Conservation (phyloP, 2,888 invertebrate species). For the Chrysolina americana region DNA sequence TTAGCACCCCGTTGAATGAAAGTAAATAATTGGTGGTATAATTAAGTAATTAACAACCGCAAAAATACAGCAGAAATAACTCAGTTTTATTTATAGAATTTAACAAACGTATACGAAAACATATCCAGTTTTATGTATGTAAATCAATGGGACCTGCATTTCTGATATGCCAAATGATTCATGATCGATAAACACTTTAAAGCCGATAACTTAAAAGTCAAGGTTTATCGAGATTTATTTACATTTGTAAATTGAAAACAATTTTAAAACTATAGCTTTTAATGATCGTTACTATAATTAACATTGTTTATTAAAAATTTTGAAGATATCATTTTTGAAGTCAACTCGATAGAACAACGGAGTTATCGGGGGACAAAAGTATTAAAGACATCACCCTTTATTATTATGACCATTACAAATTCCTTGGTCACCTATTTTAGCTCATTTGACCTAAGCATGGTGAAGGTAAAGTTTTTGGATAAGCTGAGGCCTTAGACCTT, state of each 20-base stretch:
- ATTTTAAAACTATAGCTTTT: background rate
- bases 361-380: too few relatives aligned
- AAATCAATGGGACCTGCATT: background rate
- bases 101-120: conserved; percentile 1
- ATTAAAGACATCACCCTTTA: too few relatives aligned
- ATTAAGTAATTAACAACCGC: background rate
- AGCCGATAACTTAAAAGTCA: background rate
- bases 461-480: too few relatives aligned
- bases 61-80: background rate
- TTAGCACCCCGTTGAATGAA: background rate
- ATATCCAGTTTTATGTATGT: background rate
- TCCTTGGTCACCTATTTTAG: too few relatives aligned
- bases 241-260: background rate
- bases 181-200: background rate
- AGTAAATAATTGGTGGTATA: background rate
- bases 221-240: background rate
- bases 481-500: too few relatives aligned
- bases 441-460: too few relatives aligned
- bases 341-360: too few relatives aligned
- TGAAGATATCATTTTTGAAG: too few relatives aligned
- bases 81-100: conserved; percentile 9
- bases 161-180: conserved; percentile 2
- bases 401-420: too few relatives aligned
- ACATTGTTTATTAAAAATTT: too few relatives aligned
- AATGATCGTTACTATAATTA: too few relatives aligned